Conservation (phyloP, 2,888 invertebrate genomes). For the Phyllotreta striolata region DNA sequence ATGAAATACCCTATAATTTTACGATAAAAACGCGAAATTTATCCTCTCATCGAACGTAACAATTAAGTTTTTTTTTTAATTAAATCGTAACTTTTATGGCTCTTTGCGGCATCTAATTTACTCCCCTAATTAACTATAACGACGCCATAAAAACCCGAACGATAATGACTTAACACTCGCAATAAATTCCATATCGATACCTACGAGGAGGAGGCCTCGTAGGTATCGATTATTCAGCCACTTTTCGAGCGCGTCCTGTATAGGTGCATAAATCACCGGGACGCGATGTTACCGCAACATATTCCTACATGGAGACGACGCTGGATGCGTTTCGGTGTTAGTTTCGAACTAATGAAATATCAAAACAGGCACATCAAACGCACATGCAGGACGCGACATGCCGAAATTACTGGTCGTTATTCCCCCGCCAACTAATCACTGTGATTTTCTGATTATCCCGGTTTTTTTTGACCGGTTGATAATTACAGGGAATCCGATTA, state of each 20-base stretch:
- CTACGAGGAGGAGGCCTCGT: neutral
- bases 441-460: constrained; percentile 6
- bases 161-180: constrained; percentile 3
- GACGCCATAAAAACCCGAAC: neutral
- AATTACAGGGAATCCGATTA: no score
- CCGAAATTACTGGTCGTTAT: constrained; percentile 16
- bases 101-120: constrained; percentile 4
- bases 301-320: neutral
- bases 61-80: constrained; percentile 14
- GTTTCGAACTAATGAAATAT: constrained; percentile 24
- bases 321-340: constrained; percentile 4
- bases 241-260: neutral
- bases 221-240: neutral
- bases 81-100: constrained; percentile 18
- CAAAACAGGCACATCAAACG: constrained; percentile 23
- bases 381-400: constrained; percentile 20
- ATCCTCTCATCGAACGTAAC: no score
- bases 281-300: neutral
- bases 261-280: neutral
- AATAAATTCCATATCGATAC: neutral
- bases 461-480: neutral
- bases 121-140: constrained; percentile 9
- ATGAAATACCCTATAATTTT: no score
- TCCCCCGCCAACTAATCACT: neutral
- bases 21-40: no score